Conservation (phyloP, 2,888 invertebrate species). For the Caprella mutica region DNA sequence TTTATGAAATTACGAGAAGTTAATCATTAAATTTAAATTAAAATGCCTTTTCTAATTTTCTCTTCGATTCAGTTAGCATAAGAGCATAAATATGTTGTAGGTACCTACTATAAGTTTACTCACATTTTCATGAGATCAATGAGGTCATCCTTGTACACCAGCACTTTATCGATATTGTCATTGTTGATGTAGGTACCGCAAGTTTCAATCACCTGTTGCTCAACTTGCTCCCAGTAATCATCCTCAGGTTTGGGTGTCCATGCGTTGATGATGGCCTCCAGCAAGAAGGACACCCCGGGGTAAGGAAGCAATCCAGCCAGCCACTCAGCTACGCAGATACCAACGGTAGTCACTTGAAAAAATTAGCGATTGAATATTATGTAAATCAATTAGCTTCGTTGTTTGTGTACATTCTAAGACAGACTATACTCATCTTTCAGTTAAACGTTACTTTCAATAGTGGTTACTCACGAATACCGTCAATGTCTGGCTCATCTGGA, state of each 20-base stretch:
- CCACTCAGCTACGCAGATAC: constrained; percentile 20
- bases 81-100: too few relatives aligned
- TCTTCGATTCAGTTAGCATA: too few relatives aligned
- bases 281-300: constrained; percentile 19
- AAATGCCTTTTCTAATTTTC: too few relatives aligned
- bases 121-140: constrained; percentile 14
- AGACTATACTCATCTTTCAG: not conserved
- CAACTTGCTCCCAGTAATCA: constrained; percentile 29
- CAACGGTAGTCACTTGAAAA: constrained; percentile 27
- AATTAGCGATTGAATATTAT: too few relatives aligned
- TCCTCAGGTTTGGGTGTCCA: constrained; percentile 26
- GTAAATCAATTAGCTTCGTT: too few relatives aligned
- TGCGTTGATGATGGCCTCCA: constrained; percentile 25
- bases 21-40: too few relatives aligned
- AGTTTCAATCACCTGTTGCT: constrained; percentile 17
- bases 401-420: too few relatives aligned
- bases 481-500: constrained; percentile 30
- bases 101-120: too few relatives aligned
- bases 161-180: constrained; percentile 24
- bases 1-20: too few relatives aligned
- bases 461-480: constrained; percentile 19
- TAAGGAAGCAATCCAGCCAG: constrained; percentile 23
- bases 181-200: constrained; percentile 26
- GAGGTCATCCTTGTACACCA: constrained; percentile 26
- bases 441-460: not conserved